Percentiles rank a stretch among this genome's conserved stretches.
phyloP scores from a whole-genome alignment of 1,140 invertebrate species.

The Arctopsyche grandis region DNA sequence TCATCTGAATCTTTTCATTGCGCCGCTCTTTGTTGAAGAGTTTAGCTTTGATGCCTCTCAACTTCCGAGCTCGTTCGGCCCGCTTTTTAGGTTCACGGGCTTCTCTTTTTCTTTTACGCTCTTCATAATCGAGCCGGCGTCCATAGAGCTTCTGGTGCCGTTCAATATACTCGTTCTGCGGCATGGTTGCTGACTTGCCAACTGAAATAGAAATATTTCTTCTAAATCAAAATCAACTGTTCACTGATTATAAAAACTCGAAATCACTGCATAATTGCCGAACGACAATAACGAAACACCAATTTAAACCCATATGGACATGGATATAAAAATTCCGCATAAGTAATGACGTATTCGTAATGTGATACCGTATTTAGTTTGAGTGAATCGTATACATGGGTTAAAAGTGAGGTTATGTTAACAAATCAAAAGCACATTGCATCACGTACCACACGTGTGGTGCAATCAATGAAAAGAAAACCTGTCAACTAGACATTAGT shows the following conservation, averaged over 20 bases:
- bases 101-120: conserved; percentile 94
- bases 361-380: too few species aligned
- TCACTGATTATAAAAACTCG: background rate
- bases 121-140: conserved; percentile 96
- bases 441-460: background rate
- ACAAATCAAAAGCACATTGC: background rate
- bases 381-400: too few species aligned
- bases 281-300: too few species aligned
- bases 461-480: background rate
- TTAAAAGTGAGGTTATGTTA: background rate
- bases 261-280: conserved; percentile 8
- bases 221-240: conserved; percentile 16
- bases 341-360: too few species aligned
- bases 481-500: background rate
- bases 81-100: conserved; percentile 92
- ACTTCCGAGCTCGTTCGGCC: conserved; percentile 88
- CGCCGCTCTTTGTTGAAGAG: conserved; percentile 96
- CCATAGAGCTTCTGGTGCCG: conserved; percentile 96
- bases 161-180: conserved; percentile 99
- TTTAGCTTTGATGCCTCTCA: conserved; percentile 97
- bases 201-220: conserved; percentile 65
- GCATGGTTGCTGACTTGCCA: conserved; percentile 78
- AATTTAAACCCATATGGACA: too few species aligned
- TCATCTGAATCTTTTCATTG: conserved; percentile 99
- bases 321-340: too few species aligned